Evolutionary conservation across 2,888 invertebrate species (phyloP), one percentile per base, ranked within the genome.

Genomic region (Brachynemurus nebulosus): DNA sequence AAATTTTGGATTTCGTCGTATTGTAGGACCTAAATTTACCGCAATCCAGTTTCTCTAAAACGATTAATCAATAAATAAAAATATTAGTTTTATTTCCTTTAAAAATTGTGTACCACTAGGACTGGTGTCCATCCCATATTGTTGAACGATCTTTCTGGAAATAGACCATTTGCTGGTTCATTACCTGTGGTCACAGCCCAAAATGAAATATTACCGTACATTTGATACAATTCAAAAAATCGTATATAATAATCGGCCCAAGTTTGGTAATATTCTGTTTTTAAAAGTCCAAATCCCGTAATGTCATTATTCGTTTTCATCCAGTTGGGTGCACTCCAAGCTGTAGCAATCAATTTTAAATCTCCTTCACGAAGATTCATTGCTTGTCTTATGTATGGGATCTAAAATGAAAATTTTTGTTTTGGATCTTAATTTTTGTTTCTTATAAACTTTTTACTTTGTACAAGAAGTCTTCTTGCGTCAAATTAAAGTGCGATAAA

Each of bases 121-220:
- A 58, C 52, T 0, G 86, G 74, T 2, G 72, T 72, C 81, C 86
- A 90, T 14, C 81, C 86, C 63, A 91, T 66, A 7, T 79, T 74
- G 61, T 86, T 86, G 58, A 88, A 84, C 8, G 62, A 59, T 1
- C 61, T 62, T 46, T 69, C 54, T 0, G 74, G 72, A 0, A 76
- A 45, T 2, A 76, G 64, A 8, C 78, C 78, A 55, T 80, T 78
- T 4, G 74, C 56, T 0, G 93, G 92, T 59, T 95, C 92, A 59
- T 93, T 93, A 18, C 89, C 86, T 0, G 86, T 81, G 1, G 91
- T 85, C 21, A 92, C 65, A 0, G 79, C 86, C 92, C 93, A 50
- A 84, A 75, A 4, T 71, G 63, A 33, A 76, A 62, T n/a, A n/a
- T n/a, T n/a, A n/a, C 76, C 76, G n/a, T 76, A 63, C 21, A 72